A percentile compares a stretch with the other conserved stretches of the same genome.
Conservation (phyloP, 2,888 invertebrate genomes). For the Eristalis pertinax region DNA sequence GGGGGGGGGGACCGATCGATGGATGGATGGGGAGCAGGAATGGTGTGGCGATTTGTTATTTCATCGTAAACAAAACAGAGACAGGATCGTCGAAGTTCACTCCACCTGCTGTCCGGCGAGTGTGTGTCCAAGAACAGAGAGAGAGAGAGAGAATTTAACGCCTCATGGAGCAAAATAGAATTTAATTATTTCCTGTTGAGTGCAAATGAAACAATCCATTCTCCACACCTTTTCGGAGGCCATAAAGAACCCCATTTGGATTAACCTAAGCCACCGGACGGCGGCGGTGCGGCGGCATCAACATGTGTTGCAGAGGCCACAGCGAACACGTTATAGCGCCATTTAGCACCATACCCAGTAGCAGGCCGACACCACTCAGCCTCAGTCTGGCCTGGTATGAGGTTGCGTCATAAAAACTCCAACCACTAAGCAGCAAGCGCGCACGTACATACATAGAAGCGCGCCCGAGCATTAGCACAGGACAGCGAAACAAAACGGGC, state of each 20-base stretch:
- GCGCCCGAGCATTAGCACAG: background rate
- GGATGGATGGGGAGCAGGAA: background rate
- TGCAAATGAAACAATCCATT: conserved; percentile 49
- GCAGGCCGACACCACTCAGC: background rate
- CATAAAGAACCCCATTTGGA: conserved; percentile 48
- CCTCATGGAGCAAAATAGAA: conserved; percentile 58
- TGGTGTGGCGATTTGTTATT: conserved; percentile 22
- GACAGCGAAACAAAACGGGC: background rate
- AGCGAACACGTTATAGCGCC: conserved; percentile 14
- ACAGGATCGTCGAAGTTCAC: conserved; percentile 5
- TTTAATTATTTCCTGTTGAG: conserved; percentile 60
- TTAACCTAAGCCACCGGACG: conserved; percentile 14
- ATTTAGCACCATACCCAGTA: background rate
- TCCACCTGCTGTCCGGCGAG: background rate
- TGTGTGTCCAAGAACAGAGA: background rate
- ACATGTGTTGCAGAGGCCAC: background rate
- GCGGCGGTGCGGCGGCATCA: background rate
- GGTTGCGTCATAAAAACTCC: conserved; percentile 41
- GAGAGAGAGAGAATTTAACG: conserved; percentile 41
- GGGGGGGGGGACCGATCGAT: no score
- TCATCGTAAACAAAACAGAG: conserved; percentile 35
- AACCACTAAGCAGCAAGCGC: conserved; percentile 32
- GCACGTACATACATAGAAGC: background rate
- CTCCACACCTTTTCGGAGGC: conserved; percentile 56
- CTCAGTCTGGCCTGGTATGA: background rate